Conservation (phyloP, 2,797 vertebrate genomes). For the Acipenser transmontanus region DNA sequence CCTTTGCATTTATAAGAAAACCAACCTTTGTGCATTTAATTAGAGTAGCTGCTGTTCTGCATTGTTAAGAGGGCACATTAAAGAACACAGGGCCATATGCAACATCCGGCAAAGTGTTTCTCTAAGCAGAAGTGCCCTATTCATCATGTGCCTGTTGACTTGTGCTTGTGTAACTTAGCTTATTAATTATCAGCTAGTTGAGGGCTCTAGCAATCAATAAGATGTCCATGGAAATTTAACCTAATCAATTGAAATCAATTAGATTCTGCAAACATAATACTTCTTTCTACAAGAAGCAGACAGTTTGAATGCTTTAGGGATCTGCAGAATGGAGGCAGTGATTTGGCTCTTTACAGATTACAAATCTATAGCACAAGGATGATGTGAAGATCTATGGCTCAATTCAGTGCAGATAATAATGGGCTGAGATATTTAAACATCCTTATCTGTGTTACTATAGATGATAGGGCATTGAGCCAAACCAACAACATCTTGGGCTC, state of each 20-base stretch:
- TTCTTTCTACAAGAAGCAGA: slow-evolving; percentile 22
- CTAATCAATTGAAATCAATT: slow-evolving; percentile 46
- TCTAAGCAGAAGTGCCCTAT: slow-evolving; percentile 51
- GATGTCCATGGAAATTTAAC: slow-evolving; percentile 40
- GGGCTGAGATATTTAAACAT: slow-evolving; percentile 19
- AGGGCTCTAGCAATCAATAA: slow-evolving; percentile 52
- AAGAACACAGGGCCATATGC: slow-evolving; percentile 43
- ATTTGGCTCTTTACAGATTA: slow-evolving; percentile 17
- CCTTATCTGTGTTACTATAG: slow-evolving; percentile 27
- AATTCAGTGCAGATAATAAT: slow-evolving; percentile 18
- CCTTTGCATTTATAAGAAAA: slow-evolving; percentile 47
- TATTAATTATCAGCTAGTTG: slow-evolving; percentile 74
- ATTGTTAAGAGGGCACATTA: slow-evolving; percentile 52
- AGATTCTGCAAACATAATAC: slow-evolving; percentile 31
- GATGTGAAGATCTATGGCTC: neutral
- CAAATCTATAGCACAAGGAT: slow-evolving; percentile 12
- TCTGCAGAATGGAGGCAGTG: neutral
- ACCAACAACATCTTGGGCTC: slow-evolving; percentile 12
- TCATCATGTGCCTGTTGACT: slow-evolving; percentile 64
- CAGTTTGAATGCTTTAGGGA: slow-evolving; percentile 20
- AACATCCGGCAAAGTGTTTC: slow-evolving; percentile 42
- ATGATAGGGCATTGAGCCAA: slow-evolving; percentile 16
- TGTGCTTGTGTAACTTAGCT: slow-evolving; percentile 57
- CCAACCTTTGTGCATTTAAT: slow-evolving; percentile 44
- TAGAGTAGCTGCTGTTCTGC: slow-evolving; percentile 46